Evolutionary conservation across 2,797 vertebrate genomes (phyloP).

Genomic region (Poecilia wingei): DNA sequence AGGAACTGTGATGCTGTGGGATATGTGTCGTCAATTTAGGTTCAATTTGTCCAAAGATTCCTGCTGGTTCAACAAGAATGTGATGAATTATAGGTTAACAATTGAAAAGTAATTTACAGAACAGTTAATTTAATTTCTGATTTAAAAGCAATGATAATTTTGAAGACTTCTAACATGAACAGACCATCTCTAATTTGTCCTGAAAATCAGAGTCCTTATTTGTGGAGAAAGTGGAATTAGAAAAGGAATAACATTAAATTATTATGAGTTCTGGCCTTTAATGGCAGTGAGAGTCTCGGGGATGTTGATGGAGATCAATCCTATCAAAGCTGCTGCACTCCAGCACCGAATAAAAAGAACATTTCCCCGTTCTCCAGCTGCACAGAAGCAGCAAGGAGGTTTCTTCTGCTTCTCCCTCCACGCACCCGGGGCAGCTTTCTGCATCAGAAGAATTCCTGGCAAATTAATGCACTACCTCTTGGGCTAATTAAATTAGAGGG

Average conservation of each 20-base stretch:
- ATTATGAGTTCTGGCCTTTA: conserved; percentile 51
- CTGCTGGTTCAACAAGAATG: conserved; percentile 5
- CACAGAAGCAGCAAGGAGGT: conserved; percentile 87
- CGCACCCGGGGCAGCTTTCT: conserved; percentile 92
- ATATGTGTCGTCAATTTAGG: neutral
- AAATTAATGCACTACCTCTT: conserved; percentile 99
- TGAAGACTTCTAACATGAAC: conserved; percentile 6
- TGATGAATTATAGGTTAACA: neutral
- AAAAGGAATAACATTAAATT: conserved; percentile 54
- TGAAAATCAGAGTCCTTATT: conserved; percentile 37
- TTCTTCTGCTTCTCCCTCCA: conserved; percentile 82
- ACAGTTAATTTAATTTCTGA: conserved; percentile 6
- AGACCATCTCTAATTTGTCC: conserved; percentile 43
- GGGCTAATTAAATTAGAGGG: conserved; percentile 99
- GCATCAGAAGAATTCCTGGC: conserved; percentile 99
- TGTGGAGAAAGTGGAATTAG: conserved; percentile 34
- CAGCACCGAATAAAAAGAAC: conserved; percentile 48
- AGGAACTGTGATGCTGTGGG: neutral
- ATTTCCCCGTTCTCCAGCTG: conserved; percentile 81
- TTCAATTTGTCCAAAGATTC: neutral
- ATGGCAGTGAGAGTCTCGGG: conserved; percentile 39
- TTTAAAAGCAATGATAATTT: conserved; percentile 2
- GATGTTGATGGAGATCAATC: conserved; percentile 57
- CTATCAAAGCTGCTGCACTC: conserved; percentile 39
- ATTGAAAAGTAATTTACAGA: neutral